A percentile compares a stretch with the other conserved stretches of the same genome.
Evolutionary conservation across 2,113 vertebrate genomes (phyloP).

Genomic region (Bos indicus): DNA sequence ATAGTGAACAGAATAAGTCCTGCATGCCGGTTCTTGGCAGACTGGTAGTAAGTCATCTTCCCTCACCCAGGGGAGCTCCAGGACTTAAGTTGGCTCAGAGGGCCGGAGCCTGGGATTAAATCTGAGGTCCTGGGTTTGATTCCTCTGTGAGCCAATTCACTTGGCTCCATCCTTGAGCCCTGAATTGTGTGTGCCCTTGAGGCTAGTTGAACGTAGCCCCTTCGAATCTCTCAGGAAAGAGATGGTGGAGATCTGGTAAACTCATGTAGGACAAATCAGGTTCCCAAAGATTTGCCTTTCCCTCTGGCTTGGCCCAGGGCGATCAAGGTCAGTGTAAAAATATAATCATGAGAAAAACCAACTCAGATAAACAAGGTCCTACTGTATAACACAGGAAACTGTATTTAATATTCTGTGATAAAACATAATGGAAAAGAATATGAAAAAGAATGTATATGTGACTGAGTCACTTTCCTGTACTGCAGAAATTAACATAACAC

Average conservation of each 20-base stretch:
- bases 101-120: background rate
- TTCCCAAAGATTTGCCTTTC: background rate
- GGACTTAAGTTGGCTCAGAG: background rate
- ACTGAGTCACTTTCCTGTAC: background rate
- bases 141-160: background rate
- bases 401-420: background rate
- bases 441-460: background rate
- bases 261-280: background rate
- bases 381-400: background rate
- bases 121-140: background rate
- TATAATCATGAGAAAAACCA: background rate
- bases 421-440: background rate
- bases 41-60: background rate
- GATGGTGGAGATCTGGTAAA: background rate
- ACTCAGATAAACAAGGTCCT: background rate
- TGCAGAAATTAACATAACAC: background rate
- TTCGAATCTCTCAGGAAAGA: background rate
- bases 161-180: background rate
- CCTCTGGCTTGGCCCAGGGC: background rate
- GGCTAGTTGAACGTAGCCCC: background rate
- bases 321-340: background rate
- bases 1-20: no score
- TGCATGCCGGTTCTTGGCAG: accelerated
- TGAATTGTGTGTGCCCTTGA: background rate
- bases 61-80: background rate